phyloP scores from a whole-genome alignment of 2,888 invertebrate genomes.

The Crematogaster levior region DNA sequence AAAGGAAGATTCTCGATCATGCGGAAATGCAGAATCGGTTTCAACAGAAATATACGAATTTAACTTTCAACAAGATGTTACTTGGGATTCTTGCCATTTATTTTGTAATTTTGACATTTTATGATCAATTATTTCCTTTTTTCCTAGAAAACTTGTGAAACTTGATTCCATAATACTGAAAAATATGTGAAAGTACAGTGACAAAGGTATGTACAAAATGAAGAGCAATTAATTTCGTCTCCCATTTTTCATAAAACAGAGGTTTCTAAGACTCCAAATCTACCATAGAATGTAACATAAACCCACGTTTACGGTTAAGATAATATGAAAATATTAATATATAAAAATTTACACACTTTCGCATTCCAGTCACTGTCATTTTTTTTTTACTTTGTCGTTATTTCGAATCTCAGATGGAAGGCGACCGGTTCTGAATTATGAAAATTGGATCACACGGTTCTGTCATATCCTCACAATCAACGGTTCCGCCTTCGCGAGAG shows the following conservation, averaged over 20 bases:
- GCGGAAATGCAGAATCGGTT: neutral
- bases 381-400: neutral
- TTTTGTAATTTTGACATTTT: neutral
- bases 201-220: neutral
- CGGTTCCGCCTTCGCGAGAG: neutral
- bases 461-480: neutral
- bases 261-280: neutral
- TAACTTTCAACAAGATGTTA: neutral
- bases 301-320: neutral
- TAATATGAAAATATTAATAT: no score
- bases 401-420: neutral
- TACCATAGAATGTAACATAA: neutral
- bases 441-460: neutral
- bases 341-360: neutral
- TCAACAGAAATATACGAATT: neutral
- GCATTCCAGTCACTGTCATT: neutral
- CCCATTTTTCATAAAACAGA: neutral
- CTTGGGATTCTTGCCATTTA: neutral
- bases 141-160: neutral
- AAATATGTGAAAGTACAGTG: neutral
- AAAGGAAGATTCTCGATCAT: neutral
- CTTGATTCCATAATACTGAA: neutral
- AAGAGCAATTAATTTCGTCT: neutral
- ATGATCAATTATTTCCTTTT: neutral
- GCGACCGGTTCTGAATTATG: neutral